These are phyloP conservation scores for Catostylus mosaicus DNA, from an alignment of 30 jellyfish, hydroid and myxozoan species.

Conservation along the genomic window DNA sequence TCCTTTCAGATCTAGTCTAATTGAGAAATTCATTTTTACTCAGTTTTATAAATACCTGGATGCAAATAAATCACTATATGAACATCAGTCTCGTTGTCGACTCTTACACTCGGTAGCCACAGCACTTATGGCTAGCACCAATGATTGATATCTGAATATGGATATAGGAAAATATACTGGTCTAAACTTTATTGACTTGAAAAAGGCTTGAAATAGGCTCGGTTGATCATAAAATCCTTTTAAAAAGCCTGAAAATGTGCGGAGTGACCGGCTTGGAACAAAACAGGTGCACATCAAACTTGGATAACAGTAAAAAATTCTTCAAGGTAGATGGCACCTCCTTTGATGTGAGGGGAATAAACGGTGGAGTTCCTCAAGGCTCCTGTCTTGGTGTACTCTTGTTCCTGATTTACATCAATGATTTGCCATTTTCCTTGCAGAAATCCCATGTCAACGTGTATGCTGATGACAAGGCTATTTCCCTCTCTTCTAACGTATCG, in stretches of 20 bases:
- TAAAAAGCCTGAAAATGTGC: not conserved
- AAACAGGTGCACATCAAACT: not conserved
- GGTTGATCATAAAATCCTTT: not conserved
- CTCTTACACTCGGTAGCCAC: not conserved
- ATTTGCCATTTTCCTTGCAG: not conserved
- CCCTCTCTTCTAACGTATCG: not conserved
- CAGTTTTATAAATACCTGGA: not conserved
- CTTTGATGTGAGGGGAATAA: conserved; percentile 29
- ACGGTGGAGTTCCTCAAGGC: conserved; percentile 14
- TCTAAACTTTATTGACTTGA: not conserved
- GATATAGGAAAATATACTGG: not conserved
- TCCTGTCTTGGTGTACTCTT: conserved; percentile 10
- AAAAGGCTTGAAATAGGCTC: not conserved
- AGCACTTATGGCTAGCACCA: not conserved
- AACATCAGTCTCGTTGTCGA: not conserved
- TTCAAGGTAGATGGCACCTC: conserved; percentile 15
- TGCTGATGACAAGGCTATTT: not conserved
- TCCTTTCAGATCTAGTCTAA: not conserved
- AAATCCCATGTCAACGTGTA: not conserved
- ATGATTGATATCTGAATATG: not conserved
- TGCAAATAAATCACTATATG: not conserved
- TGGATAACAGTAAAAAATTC: conserved; percentile 2
- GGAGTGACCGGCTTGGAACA: conserved; percentile 6
- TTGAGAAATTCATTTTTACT: not conserved
- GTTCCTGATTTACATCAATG: not conserved